phyloP scores from a whole-genome alignment of 2,888 invertebrate genomes.

The Xestia sexstrigata region DNA sequence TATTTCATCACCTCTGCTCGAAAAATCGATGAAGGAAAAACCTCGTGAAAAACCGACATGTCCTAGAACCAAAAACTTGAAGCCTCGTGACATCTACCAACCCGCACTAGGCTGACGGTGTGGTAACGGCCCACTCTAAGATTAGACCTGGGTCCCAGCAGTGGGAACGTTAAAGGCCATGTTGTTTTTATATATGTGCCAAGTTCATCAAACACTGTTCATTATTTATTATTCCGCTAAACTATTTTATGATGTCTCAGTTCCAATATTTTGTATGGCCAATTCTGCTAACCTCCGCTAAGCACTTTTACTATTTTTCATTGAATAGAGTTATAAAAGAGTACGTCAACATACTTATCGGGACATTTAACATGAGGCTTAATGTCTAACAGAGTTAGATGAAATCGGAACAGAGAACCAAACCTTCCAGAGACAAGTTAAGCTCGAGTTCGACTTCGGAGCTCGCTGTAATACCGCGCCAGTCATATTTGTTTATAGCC shows the following conservation, averaged over 20 bases:
- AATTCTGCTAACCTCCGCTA: not conserved
- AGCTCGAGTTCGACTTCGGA: conserved; percentile 24
- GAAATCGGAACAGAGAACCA: conserved; percentile 5
- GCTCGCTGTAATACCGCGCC: conserved; percentile 39
- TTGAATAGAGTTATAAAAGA: not conserved
- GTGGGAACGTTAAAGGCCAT: not conserved
- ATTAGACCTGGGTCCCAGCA: not conserved
- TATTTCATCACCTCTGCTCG: not conserved
- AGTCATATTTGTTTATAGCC: conserved; percentile 57
- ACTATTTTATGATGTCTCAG: not conserved
- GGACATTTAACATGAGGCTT: not conserved
- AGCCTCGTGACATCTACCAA: not conserved
- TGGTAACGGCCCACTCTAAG: not conserved
- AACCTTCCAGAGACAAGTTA: conserved; percentile 34
- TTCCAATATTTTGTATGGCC: not conserved
- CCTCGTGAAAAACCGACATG: not conserved
- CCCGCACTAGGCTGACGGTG: no score
- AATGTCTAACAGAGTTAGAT: not conserved
- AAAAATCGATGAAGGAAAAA: not conserved
- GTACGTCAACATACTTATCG: not conserved
- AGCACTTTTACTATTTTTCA: not conserved
- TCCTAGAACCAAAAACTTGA: not conserved
- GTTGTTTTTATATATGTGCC: not conserved
- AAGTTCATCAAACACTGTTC: not conserved
- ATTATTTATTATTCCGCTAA: not conserved